Evolutionary conservation across 2,888 invertebrate species (phyloP).

Genomic region (Rhodophaea formosa): DNA sequence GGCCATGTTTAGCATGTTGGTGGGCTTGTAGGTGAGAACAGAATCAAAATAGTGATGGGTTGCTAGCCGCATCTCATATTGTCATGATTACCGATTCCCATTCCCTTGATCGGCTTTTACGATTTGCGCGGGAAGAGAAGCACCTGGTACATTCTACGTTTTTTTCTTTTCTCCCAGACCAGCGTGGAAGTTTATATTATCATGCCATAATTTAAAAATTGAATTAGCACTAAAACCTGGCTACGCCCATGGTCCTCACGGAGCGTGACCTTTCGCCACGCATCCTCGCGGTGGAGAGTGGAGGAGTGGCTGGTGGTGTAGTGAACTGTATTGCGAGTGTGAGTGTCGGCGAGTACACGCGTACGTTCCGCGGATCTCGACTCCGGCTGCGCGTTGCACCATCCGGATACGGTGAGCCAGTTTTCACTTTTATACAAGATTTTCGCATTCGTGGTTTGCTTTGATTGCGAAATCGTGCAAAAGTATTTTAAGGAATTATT

Average conservation of each 20-base stretch:
- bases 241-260: neutral
- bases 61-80: too few species aligned
- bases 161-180: too few species aligned
- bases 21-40: too few species aligned
- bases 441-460: conserved; percentile 5
- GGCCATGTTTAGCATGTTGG: too few species aligned
- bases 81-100: too few species aligned
- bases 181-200: too few species aligned
- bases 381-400: conserved; percentile 15
- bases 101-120: too few species aligned
- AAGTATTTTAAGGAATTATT: neutral
- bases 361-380: neutral
- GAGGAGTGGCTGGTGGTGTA: neutral
- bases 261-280: conserved; percentile 1
- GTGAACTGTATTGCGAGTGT: neutral
- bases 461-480: conserved; percentile 2
- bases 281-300: neutral
- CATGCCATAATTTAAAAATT: too few species aligned
- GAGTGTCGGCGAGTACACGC: conserved; percentile 9
- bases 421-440: conserved; percentile 26
- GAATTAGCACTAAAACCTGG: too few species aligned
- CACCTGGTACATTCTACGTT: too few species aligned
- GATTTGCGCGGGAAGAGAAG: too few species aligned
- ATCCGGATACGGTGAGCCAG: conserved; percentile 25
- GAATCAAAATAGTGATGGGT: too few species aligned